These are phyloP conservation scores for Lutraria rhynchaena DNA, from an alignment of 1,140 invertebrate genomes.

Conservation along the genomic window DNA sequence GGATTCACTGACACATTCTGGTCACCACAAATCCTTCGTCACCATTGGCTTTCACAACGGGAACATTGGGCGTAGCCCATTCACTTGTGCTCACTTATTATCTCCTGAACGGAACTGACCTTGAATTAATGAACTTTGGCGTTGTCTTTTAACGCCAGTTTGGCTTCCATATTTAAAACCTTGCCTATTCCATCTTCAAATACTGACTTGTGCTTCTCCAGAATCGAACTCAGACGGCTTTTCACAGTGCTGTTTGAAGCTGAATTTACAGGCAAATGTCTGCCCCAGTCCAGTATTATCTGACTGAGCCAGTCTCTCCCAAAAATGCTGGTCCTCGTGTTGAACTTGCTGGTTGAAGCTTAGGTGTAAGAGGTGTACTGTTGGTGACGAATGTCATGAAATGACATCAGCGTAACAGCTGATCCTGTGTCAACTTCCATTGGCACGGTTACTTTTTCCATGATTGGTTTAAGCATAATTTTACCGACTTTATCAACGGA, in stretches of 20 bases:
- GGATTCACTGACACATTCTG: slow-evolving; percentile 79
- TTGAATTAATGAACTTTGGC: slow-evolving; percentile 65
- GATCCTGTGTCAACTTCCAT: slow-evolving; percentile 65
- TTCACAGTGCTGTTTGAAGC: not conserved
- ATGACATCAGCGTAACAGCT: slow-evolving; percentile 55
- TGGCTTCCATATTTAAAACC: slow-evolving; percentile 57
- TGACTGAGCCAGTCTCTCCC: slow-evolving; percentile 60
- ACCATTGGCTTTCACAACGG: slow-evolving; percentile 62
- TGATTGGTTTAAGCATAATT: slow-evolving; percentile 9
- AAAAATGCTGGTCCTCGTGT: slow-evolving; percentile 56
- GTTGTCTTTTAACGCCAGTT: slow-evolving; percentile 37
- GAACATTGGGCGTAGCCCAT: slow-evolving; percentile 68
- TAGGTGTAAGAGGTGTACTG: slow-evolving; percentile 1
- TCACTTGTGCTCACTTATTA: slow-evolving; percentile 77
- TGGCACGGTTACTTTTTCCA: slow-evolving; percentile 28
- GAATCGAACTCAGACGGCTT: not conserved
- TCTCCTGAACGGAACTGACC: slow-evolving; percentile 77
- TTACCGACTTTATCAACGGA: no score
- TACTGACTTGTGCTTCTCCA: slow-evolving; percentile 17
- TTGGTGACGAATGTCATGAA: slow-evolving; percentile 19
- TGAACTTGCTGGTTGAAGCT: slow-evolving; percentile 34
- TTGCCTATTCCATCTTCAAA: slow-evolving; percentile 30
- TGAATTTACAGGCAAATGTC: slow-evolving; percentile 22
- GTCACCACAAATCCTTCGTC: slow-evolving; percentile 70
- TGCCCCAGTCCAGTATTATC: slow-evolving; percentile 58